Evolutionary conservation across 2,113 vertebrate species (phyloP).

Genomic region (Cebus imitator): DNA sequence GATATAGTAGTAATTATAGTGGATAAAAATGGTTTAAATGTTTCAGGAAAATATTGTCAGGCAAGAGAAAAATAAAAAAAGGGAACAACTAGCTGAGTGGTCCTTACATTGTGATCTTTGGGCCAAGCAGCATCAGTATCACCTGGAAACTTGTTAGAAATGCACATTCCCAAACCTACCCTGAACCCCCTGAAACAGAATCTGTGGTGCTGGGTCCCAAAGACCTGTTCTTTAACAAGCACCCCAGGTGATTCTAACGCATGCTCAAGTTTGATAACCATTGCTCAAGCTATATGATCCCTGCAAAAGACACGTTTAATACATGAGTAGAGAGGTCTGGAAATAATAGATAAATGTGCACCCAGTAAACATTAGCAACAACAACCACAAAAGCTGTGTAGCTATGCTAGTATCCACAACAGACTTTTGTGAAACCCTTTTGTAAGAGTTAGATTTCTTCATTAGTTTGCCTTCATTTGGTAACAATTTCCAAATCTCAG

Average conservation of each 20-base stretch:
- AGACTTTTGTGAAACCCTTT: not conserved
- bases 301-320: not conserved
- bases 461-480: not conserved
- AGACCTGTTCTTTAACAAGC: not conserved
- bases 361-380: not conserved
- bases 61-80: not conserved
- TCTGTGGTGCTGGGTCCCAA: not conserved
- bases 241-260: not conserved
- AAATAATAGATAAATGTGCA: not conserved
- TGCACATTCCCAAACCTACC: not conserved
- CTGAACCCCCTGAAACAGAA: not conserved
- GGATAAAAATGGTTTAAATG: not conserved
- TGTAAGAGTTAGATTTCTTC: not conserved
- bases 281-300: not conserved
- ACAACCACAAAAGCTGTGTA: not conserved
- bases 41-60: not conserved
- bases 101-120: not conserved
- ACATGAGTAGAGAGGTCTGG: not conserved
- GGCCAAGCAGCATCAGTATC: not conserved
- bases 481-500: not conserved
- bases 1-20: not conserved
- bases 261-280: not conserved
- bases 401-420: not conserved
- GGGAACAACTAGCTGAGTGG: not conserved
- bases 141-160: not conserved